Conservation (phyloP, 2,113 vertebrate genomes). For the Pampusana beccarii region DNA sequence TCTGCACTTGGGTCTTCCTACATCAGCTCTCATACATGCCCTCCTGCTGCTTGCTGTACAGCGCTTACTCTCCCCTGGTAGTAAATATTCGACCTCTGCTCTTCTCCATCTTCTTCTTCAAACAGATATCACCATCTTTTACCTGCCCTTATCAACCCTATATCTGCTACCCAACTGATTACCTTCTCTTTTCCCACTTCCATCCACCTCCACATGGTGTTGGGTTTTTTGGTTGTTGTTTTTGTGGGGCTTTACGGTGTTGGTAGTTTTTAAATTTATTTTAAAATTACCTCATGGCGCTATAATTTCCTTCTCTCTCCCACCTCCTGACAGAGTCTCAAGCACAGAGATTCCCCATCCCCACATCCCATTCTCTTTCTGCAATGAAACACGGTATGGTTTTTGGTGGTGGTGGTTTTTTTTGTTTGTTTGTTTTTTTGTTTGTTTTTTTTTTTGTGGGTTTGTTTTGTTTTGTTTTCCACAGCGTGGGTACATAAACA, state of each 20-base stretch:
- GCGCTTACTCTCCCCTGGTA: neutral
- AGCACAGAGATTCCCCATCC: neutral
- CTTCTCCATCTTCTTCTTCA: neutral
- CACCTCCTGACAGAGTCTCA: accelerated
- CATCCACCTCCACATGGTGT: neutral
- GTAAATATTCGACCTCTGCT: neutral
- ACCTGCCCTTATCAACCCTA: neutral
- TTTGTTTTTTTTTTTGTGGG: neutral
- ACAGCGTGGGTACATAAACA: neutral
- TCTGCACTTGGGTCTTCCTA: neutral
- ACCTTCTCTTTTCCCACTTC: neutral
- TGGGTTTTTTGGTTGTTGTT: neutral
- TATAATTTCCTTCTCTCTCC: neutral
- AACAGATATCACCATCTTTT: neutral
- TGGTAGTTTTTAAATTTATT: neutral
- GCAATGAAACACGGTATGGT: neutral
- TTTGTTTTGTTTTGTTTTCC: neutral
- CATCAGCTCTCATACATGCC: neutral
- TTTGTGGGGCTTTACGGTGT: neutral
- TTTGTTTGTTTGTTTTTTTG: too few species aligned
- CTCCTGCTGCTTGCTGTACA: neutral
- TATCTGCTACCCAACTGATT: neutral
- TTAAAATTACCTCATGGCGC: neutral
- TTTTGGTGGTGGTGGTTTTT: too few species aligned
- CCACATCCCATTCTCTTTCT: neutral